Conservation (phyloP, 2,797 vertebrate genomes). For the Peromyscus nudipes region DNA sequence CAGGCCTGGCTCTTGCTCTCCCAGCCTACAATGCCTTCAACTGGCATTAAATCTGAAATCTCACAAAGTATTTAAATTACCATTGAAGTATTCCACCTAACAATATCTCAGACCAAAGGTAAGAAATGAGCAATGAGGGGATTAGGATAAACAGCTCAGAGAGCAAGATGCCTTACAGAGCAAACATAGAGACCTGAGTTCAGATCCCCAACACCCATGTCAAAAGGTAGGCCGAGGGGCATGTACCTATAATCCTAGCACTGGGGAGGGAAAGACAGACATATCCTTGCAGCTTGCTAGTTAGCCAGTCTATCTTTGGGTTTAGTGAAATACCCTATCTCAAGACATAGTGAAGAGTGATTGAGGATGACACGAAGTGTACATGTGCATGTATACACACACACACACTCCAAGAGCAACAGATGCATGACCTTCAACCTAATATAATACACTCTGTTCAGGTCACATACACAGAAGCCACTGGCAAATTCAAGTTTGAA, state of each 20-base stretch:
- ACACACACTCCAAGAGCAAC: not conserved
- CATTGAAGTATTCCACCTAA: not conserved
- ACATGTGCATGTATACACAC: not conserved
- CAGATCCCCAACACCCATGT: not conserved
- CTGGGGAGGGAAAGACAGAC: not conserved
- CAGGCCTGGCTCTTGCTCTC: not conserved
- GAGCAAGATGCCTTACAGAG: not conserved
- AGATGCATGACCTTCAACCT: not conserved
- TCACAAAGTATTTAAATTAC: not conserved
- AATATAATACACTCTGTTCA: not conserved
- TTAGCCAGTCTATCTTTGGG: not conserved
- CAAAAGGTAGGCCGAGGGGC: not conserved
- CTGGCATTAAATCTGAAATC: not conserved
- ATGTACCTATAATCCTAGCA: too few species aligned
- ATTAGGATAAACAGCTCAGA: too few species aligned
- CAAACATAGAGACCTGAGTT: not conserved
- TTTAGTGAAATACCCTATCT: not conserved
- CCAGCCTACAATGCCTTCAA: not conserved
- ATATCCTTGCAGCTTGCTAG: not conserved
- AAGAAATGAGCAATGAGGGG: not conserved
- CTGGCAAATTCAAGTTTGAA: not conserved
- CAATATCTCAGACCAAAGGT: not conserved
- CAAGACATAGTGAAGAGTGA: not conserved
- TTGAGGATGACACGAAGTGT: not conserved
- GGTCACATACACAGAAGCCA: not conserved